Base-by-base conservation (phyloP, 1,140 invertebrate genomes). In the Drosophila nannoptera region DNA sequence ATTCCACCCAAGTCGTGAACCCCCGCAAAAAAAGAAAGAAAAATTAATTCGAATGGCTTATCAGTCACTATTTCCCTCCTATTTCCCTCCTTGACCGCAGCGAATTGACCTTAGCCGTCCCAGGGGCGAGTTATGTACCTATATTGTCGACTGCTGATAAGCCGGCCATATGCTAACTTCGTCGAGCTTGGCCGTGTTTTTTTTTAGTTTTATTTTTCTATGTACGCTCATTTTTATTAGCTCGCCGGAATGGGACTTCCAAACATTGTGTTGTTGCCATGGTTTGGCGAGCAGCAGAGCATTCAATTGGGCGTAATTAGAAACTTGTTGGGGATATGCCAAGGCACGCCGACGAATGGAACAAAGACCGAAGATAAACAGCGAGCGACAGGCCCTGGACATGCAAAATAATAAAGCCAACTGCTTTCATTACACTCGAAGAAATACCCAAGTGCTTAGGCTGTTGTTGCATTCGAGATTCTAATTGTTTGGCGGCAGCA, bases 291-390 rank as follows among this genome's bases (percentile, higher is more conserved):
- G 69, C 58, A 72, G 43, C 65, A 32, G 58, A 73, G 46, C 69
- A 77, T 65, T 68, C 70, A 45, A 72, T 81, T 67, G 69, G 64
- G 73, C 64, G 82, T 86, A 86, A 86, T 81, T 86, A 82, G 66
- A 86, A 69, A 72, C 77, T 65, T 56, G 68, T 53, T 48, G 55
- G 50, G 43, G 43, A 46, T 59, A 43, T 50, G 62, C 50, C 54
- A 46, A 67, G 14, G 29, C 40, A 49, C 8, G 22, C 22, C 22
- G 22, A 22, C 22, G 7, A 78, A 68, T 53, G 58, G 53, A 60
- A 48, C 38, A 75, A 75, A 58, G 29, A 38, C 14, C 36, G 36
- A 32, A 56, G 52, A 54, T 62, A 64, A 31, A 46, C 33, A 54
- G 42, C 33, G 38, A 62, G 48, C 36, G 49, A 3, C 35, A 45